Base-by-base conservation (phyloP, 2,113 vertebrate species). In the Festucalex cinctus region DNA sequence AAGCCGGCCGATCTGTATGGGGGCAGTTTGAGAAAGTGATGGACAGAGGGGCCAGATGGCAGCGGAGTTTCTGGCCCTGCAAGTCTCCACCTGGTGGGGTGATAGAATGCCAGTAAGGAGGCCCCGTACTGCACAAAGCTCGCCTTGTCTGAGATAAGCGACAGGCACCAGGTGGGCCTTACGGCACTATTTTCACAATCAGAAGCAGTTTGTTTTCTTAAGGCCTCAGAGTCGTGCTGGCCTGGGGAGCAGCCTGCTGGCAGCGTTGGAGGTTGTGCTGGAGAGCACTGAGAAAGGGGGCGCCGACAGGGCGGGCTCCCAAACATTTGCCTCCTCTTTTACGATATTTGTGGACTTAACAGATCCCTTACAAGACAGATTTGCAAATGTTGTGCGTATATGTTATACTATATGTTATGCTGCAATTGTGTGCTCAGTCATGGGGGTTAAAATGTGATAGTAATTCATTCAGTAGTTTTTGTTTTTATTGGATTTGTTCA, bases 171-270 rank as follows among this genome's bases (percentile, higher is more conserved):
- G 81, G 87, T 87, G 87, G 83, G 86, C 83, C 83, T 77, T 79
- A 66, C 80, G 60, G 81, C 83, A 84, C 78, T 91, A 86, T 91
- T 92, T 92, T 92, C 83, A 87, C 86, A 92, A 91, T 91, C 88
- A 91, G 84, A 72, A 80, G 65, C 71, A 73, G 88, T 91, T 92
- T 92, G 90, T 92, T 92, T 92, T 91, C 85, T 89, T 89, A 86
- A 78, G 89, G 86, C 81, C 83, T 85, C 83, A 64, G 82, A 80
- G 83, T 79, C 2, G 74, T 72, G 83, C 79, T 75, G 80, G 83
- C 87, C 82, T 84, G 81, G 77, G 82, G 82, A 81, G 76, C 79
- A 78, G 83, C 86, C 69, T 76, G 85, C 83, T 71, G 76, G 79
- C 81, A 73, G 81, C 26, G 61, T 35, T 60, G 72, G 66, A 84